A percentile compares a stretch with the other conserved stretches of the same genome.
These are phyloP conservation scores for Ptychobarbus kaznakovi DNA, from an alignment of 2,797 vertebrate species.

Conservation along the genomic window DNA sequence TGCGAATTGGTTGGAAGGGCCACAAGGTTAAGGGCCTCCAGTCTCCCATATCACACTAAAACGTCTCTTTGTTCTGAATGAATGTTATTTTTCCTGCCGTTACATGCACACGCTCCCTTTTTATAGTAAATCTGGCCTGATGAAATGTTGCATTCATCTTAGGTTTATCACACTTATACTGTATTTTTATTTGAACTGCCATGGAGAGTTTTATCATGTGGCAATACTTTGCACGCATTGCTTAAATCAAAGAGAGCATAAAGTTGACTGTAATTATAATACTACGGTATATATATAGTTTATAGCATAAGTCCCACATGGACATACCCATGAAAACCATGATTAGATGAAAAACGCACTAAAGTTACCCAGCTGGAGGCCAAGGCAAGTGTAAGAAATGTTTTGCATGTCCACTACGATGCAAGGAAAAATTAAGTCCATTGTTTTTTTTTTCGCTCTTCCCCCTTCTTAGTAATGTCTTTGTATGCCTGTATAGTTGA, in stretches of 20 bases:
- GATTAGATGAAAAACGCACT: neutral
- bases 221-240: conserved; percentile 29
- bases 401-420: conserved; percentile 65
- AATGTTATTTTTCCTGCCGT: conserved; percentile 61
- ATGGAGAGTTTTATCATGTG: conserved; percentile 11
- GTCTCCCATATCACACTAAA: conserved; percentile 65
- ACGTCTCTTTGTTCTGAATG: conserved; percentile 55
- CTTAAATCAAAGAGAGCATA: conserved; percentile 33
- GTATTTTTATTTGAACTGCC: conserved; percentile 12
- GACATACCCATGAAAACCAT: conserved; percentile 12
- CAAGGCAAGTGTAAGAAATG: conserved; percentile 53
- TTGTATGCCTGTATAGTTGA: conserved; percentile 91
- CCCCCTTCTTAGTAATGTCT: conserved; percentile 79
- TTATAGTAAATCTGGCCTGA: conserved; percentile 26
- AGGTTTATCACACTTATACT: neutral
- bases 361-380: conserved; percentile 34
- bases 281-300: neutral
- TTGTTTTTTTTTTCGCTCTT: conserved; percentile 47
- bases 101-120: conserved; percentile 37
- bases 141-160: conserved; percentile 13
- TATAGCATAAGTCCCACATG: conserved; percentile 1
- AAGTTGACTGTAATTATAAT: neutral
- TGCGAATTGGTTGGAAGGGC: conserved; percentile 13
- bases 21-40: conserved; percentile 70
- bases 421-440: conserved; percentile 59